phyloP scores from a whole-genome alignment of 2,797 vertebrate species.

The Rhinogobio ventralis region DNA sequence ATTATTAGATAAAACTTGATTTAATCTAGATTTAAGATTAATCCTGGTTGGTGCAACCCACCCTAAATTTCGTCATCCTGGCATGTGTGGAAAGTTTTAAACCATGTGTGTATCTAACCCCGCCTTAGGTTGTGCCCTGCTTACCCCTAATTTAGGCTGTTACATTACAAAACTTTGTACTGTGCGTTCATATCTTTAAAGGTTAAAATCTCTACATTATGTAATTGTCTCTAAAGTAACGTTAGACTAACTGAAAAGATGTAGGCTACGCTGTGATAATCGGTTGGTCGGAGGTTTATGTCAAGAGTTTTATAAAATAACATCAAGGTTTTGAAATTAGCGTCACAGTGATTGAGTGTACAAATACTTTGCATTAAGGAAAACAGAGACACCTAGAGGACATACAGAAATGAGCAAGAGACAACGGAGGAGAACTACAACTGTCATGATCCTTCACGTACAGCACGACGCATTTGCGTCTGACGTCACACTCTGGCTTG shows the following conservation, averaged over 20 bases:
- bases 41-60: too few species aligned
- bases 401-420: too few species aligned
- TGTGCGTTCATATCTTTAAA: not conserved
- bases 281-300: not conserved
- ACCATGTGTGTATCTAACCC: too few species aligned
- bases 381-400: conserved; percentile 52
- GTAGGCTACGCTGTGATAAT: not conserved
- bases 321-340: not conserved
- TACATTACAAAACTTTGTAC: not conserved
- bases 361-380: not conserved
- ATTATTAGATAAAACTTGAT: too few species aligned
- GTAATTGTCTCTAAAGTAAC: not conserved
- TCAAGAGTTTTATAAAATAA: not conserved
- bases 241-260: not conserved
- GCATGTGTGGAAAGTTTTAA: too few species aligned
- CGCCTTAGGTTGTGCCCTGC: too few species aligned
- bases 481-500: conserved; percentile 66
- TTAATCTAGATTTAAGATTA: too few species aligned
- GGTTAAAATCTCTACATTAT: not conserved
- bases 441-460: conserved; percentile 9
- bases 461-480: not conserved
- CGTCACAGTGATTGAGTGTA: not conserved
- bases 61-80: too few species aligned
- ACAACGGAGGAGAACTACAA: conserved; percentile 39
- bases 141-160: not conserved